Conservation (phyloP, 2,797 vertebrate species). For the Sebastes itinus region DNA sequence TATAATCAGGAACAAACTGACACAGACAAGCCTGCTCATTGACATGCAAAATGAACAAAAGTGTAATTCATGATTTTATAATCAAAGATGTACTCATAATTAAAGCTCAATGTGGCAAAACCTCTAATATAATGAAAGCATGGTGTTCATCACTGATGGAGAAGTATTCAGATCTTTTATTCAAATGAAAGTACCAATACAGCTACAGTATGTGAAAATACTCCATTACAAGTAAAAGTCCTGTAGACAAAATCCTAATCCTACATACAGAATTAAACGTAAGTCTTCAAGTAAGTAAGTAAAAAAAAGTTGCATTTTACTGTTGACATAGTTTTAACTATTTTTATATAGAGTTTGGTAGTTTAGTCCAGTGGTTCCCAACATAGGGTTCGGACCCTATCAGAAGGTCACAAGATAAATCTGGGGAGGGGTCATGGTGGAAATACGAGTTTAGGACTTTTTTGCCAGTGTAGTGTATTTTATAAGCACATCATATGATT, state of each 20-base stretch:
- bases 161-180: neutral
- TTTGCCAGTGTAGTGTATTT: neutral
- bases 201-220: neutral
- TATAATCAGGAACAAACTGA: conserved; percentile 33
- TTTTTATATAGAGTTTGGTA: neutral
- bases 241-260: neutral
- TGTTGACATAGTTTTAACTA: neutral
- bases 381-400: neutral
- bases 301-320: neutral
- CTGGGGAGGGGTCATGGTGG: neutral
- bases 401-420: neutral
- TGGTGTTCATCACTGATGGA: neutral
- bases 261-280: no score
- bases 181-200: neutral
- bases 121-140: neutral
- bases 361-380: neutral
- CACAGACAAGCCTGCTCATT: neutral
- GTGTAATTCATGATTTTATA: neutral
- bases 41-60: neutral
- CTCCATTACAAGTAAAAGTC: neutral
- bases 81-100: neutral
- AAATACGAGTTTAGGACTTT: neutral
- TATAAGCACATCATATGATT: no score
- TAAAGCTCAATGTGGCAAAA: neutral
- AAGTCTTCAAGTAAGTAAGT: no score